A percentile compares a stretch with the other conserved stretches of the same genome.
Conservation (phyloP, 64 coral and sea anemone genomes). For the Cladopsammia gracilis region DNA sequence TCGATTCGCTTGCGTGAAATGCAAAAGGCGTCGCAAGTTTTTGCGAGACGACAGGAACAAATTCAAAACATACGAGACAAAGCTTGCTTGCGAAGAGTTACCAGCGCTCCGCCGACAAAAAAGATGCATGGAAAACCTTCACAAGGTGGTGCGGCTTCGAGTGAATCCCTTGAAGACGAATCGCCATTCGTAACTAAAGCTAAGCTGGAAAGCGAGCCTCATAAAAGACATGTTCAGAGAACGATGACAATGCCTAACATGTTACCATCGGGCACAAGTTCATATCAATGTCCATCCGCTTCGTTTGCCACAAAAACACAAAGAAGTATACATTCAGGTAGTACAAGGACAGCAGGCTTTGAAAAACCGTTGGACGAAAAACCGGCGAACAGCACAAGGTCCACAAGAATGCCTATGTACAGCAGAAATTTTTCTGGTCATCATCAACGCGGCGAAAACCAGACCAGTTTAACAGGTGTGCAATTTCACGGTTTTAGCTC, state of each 20-base stretch:
- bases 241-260: background rate
- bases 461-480: background rate
- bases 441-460: background rate
- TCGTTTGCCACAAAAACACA: background rate
- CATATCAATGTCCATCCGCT: background rate
- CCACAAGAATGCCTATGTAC: background rate
- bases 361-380: background rate
- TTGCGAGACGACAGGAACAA: conserved; percentile 69
- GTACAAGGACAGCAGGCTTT: background rate
- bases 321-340: background rate
- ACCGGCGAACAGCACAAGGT: background rate
- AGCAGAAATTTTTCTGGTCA: background rate
- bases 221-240: background rate
- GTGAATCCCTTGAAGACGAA: background rate
- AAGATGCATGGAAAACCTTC: background rate
- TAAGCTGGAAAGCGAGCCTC: background rate
- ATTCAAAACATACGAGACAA: conserved; percentile 22
- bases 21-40: conserved; percentile 83
- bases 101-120: conserved; percentile 14
- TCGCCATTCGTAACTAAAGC: conserved; percentile 3
- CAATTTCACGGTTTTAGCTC: background rate
- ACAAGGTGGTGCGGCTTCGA: background rate
- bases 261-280: background rate
- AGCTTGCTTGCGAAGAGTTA: conserved; percentile 25
- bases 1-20: conserved; percentile 78